Evolutionary conservation across 2,888 invertebrate genomes (phyloP).

Genomic region (Exephanes ischioxanthus): DNA sequence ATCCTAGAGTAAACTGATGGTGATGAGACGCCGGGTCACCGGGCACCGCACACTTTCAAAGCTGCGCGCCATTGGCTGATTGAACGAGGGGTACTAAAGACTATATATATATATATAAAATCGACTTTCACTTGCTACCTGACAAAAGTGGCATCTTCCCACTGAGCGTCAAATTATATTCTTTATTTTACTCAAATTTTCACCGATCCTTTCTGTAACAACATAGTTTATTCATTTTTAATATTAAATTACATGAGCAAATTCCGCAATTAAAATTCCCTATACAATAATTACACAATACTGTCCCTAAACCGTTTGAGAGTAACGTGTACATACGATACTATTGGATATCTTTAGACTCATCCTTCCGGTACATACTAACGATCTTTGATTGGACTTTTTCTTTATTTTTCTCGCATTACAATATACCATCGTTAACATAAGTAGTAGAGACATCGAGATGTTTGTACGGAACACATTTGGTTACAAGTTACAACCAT

Average conservation of each 20-base stretch:
- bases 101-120: not conserved
- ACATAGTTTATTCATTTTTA: slow-evolving; percentile 75
- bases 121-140: not conserved
- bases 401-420: not conserved
- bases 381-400: slow-evolving; percentile 74
- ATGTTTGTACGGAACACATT: slow-evolving; percentile 76
- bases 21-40: not conserved
- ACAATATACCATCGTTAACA: slow-evolving; percentile 43
- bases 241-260: slow-evolving; percentile 80
- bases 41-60: not conserved
- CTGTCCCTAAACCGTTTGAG: slow-evolving; percentile 74
- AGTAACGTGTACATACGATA: slow-evolving; percentile 65
- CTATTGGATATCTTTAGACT: slow-evolving; percentile 45
- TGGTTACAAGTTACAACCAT: slow-evolving; percentile 76
- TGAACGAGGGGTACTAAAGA: not conserved
- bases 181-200: not conserved
- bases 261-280: slow-evolving; percentile 74
- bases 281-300: slow-evolving; percentile 79
- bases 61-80: not conserved
- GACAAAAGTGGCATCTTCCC: not conserved
- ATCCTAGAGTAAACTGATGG: not conserved
- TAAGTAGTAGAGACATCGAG: slow-evolving; percentile 59
- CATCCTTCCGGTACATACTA: slow-evolving; percentile 53
- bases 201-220: slow-evolving; percentile 69
- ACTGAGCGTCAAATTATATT: not conserved